A percentile compares a stretch with the other conserved stretches of the same genome.
Conservation (phyloP, 2,888 invertebrate species). For the Xestia rhomboidea region DNA sequence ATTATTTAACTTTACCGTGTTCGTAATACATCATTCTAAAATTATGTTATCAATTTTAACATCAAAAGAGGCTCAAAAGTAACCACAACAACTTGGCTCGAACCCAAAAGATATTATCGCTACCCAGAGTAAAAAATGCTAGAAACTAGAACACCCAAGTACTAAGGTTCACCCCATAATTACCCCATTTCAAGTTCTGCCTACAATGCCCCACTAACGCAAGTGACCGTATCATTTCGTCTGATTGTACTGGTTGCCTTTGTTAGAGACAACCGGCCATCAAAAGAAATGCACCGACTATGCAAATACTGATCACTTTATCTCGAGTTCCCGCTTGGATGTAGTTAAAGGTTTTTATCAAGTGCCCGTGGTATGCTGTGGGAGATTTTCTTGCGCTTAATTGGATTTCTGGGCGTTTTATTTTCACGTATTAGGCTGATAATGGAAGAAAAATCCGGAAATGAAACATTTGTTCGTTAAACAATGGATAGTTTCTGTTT, state of each 20-base stretch:
- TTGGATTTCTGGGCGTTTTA: slow-evolving; percentile 30
- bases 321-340: slow-evolving; percentile 21
- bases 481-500: not conserved
- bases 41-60: slow-evolving; percentile 5
- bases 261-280: slow-evolving; percentile 28
- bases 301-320: slow-evolving; percentile 55
- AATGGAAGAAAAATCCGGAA: slow-evolving; percentile 20
- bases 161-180: slow-evolving; percentile 53
- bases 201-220: slow-evolving; percentile 36
- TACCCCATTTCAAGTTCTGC: slow-evolving; percentile 49
- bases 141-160: slow-evolving; percentile 44
- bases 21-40: not conserved
- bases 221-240: slow-evolving; percentile 48
- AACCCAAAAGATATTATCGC: slow-evolving; percentile 47
- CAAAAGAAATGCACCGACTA: slow-evolving; percentile 54
- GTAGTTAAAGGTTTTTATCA: slow-evolving; percentile 48
- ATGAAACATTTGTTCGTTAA: not conserved
- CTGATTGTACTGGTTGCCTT: slow-evolving; percentile 37
- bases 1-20: not conserved
- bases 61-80: slow-evolving; percentile 4
- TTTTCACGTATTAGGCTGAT: slow-evolving; percentile 26
- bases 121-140: slow-evolving; percentile 41
- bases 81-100: slow-evolving; percentile 37
- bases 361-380: slow-evolving; percentile 27
- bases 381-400: slow-evolving; percentile 40